These are phyloP conservation scores for Sitophilus oryzae DNA, from an alignment of 1,140 invertebrate genomes.

Conservation along the genomic window DNA sequence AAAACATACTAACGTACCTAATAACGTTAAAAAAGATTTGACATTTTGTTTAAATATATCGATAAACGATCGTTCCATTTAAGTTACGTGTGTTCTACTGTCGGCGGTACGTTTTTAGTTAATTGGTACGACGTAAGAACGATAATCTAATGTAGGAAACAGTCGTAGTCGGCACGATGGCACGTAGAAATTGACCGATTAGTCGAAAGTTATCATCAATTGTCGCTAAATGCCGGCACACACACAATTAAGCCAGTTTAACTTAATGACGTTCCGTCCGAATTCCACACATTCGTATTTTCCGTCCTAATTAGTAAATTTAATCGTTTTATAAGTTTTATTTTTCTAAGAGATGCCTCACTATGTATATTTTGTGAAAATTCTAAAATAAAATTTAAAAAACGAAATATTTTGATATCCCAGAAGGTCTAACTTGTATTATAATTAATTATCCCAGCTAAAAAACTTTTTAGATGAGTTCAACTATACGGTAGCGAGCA, in stretches of 20 bases:
- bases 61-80: not conserved
- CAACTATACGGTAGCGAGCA: not conserved
- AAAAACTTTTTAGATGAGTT: not conserved
- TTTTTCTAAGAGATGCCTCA: not conserved
- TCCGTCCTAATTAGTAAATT: not conserved
- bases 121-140: not conserved
- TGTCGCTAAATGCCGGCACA: not conserved
- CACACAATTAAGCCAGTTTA: not conserved
- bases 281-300: not conserved
- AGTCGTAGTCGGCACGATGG: no score
- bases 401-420: no score
- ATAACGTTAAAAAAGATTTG: not conserved
- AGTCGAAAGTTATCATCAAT: not conserved
- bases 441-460: not conserved
- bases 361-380: no score
- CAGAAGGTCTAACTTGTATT: not conserved
- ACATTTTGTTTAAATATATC: not conserved
- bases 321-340: not conserved
- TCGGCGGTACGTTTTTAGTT: not conserved
- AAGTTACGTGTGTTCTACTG: not conserved
- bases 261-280: not conserved
- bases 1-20: no score
- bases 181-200: not conserved
- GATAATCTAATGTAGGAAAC: no score
- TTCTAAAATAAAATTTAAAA: no score